phyloP scores from a whole-genome alignment of 2,113 vertebrate species.

The Coptodon rendalli region DNA sequence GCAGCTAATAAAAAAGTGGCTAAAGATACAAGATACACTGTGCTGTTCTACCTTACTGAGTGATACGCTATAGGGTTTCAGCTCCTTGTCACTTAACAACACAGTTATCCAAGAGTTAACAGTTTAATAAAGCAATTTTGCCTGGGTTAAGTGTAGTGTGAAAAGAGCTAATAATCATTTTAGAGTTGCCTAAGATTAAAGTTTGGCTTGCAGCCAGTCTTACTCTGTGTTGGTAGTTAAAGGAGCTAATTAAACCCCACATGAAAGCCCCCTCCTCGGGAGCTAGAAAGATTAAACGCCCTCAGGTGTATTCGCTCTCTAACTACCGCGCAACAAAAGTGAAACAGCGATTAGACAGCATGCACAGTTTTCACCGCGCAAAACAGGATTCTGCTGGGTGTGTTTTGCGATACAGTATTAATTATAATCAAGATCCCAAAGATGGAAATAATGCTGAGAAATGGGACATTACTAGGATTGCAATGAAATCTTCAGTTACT shows the following conservation, averaged over 20 bases:
- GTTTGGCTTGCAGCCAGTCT: constrained; percentile 49
- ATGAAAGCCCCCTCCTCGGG: constrained; percentile 46
- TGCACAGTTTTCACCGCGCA: neutral
- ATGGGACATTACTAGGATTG: neutral
- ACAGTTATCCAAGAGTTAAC: constrained; percentile 33
- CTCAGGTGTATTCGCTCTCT: constrained; percentile 30
- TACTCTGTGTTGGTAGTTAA: constrained; percentile 50
- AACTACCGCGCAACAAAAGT: constrained; percentile 1
- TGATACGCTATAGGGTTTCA: neutral
- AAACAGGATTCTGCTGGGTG: neutral
- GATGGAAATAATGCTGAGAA: neutral
- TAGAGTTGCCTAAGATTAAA: constrained; percentile 53
- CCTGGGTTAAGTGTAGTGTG: constrained; percentile 55
- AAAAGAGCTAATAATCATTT: constrained; percentile 65
- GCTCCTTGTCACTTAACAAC: neutral
- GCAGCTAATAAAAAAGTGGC: neutral
- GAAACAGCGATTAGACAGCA: constrained; percentile 11
- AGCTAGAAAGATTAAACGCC: constrained; percentile 49
- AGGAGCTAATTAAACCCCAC: constrained; percentile 64
- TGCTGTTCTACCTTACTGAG: neutral
- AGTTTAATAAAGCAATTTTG: constrained; percentile 42
- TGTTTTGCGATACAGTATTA: neutral
- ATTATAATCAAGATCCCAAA: neutral
- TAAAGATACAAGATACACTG: neutral
- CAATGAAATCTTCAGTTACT: neutral